phyloP scores from a whole-genome alignment of 2,888 invertebrate genomes.

The Piscicola geometra region DNA sequence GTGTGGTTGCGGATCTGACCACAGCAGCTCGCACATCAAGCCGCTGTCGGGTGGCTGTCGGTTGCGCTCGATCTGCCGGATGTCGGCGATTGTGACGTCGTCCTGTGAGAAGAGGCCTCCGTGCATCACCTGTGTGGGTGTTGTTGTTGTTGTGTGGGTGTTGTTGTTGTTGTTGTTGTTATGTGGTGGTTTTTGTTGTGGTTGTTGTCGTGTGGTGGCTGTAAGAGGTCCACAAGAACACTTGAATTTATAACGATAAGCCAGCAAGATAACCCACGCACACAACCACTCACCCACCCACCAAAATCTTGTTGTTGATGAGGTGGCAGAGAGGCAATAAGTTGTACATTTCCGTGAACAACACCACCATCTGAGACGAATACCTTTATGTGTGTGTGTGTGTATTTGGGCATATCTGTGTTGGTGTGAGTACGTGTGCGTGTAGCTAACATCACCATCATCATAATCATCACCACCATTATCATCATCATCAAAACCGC shows the following conservation, averaged over 20 bases:
- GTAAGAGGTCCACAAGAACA: too few relatives aligned
- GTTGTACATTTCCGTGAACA: conserved; percentile 98
- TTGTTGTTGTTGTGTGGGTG: too few relatives aligned
- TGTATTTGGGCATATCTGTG: neutral
- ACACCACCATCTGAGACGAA: conserved; percentile 85
- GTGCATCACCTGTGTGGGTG: conserved; percentile 75
- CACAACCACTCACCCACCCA: conserved; percentile 50
- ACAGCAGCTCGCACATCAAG: conserved; percentile 93
- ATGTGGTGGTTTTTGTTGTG: neutral
- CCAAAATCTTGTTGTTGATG: conserved; percentile 76
- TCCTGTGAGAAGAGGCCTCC: conserved; percentile 94
- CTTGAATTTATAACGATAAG: too few relatives aligned
- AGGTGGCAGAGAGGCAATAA: conserved; percentile 93
- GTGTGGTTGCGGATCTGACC: conserved; percentile 95
- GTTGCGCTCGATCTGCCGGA: conserved; percentile 80
- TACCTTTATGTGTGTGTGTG: conserved; percentile 55
- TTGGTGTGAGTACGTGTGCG: too few relatives aligned
- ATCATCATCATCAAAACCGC: neutral
- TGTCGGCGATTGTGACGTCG: conserved; percentile 85
- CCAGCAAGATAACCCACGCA: neutral
- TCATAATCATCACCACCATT: neutral
- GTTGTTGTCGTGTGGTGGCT: neutral
- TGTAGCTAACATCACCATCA: too few relatives aligned
- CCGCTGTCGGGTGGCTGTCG: conserved; percentile 94
- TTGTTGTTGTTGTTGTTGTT: too few relatives aligned